Conservation (phyloP, 2,113 vertebrate species). For the Mesembrinibis cayennensis region DNA sequence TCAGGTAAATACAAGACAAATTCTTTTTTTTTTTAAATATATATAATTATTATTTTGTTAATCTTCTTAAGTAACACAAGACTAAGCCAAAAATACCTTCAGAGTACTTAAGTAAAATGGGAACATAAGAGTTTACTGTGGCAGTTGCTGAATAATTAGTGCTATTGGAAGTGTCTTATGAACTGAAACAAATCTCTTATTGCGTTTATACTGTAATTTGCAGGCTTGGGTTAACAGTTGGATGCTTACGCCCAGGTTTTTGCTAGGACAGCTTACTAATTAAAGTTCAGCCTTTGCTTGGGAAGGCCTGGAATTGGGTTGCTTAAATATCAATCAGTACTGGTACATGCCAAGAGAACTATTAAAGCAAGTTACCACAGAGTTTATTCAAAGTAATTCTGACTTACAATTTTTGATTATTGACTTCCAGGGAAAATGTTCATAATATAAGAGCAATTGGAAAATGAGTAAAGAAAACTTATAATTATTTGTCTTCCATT, state of each 20-base stretch:
- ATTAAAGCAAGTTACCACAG: neutral
- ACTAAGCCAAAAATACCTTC: neutral
- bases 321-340: neutral
- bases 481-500: neutral
- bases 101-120: neutral
- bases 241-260: neutral
- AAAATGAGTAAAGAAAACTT: neutral
- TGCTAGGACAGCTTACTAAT: neutral
- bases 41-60: neutral
- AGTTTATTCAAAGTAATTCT: neutral
- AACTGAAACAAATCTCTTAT: neutral
- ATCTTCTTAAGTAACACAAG: neutral
- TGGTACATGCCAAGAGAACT: neutral
- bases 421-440: neutral
- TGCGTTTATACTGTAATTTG: neutral
- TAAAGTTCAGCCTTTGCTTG: neutral
- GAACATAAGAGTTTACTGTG: neutral
- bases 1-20: constrained; percentile 76
- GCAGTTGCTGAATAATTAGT: neutral
- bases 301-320: neutral
- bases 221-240: neutral
- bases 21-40: neutral
- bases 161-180: neutral
- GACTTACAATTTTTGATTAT: neutral
- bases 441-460: neutral